Evolutionary conservation across 1,140 invertebrate species (phyloP).

Genomic region (Acromyrmex charruanus): DNA sequence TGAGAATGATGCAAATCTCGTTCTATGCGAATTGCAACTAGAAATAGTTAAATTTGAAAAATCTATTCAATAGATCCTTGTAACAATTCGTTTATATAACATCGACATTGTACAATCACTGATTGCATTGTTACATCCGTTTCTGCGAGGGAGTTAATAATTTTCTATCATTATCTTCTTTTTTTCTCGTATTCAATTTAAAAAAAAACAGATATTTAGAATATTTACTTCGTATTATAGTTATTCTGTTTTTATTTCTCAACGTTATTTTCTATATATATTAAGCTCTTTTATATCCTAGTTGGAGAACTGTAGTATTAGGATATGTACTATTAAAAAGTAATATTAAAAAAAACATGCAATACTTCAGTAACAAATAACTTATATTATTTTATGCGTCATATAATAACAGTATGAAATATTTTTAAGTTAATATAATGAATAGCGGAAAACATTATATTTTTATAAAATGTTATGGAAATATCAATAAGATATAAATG

Average conservation of each 20-base stretch:
- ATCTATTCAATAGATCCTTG: not conserved
- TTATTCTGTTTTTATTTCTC: not conserved
- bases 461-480: not conserved
- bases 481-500: constrained; percentile 19
- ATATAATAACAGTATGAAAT: not conserved
- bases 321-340: not conserved
- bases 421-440: not conserved
- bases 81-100: not conserved
- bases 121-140: not conserved
- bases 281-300: not conserved
- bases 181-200: not conserved
- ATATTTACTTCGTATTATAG: not conserved
- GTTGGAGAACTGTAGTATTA: not conserved
- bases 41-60: constrained; percentile 15
- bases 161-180: not conserved
- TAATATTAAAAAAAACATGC: not conserved
- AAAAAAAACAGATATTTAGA: not conserved
- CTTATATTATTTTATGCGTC: not conserved
- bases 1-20: not conserved
- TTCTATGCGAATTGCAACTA: not conserved
- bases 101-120: not conserved
- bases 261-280: not conserved
- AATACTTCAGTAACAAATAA: not conserved
- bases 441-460: not conserved
- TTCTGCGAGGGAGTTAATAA: not conserved